Evolutionary conservation across 2,113 vertebrate species (phyloP), one percentile per base, ranked within the genome.

Genomic region (Apteryx owenii): DNA sequence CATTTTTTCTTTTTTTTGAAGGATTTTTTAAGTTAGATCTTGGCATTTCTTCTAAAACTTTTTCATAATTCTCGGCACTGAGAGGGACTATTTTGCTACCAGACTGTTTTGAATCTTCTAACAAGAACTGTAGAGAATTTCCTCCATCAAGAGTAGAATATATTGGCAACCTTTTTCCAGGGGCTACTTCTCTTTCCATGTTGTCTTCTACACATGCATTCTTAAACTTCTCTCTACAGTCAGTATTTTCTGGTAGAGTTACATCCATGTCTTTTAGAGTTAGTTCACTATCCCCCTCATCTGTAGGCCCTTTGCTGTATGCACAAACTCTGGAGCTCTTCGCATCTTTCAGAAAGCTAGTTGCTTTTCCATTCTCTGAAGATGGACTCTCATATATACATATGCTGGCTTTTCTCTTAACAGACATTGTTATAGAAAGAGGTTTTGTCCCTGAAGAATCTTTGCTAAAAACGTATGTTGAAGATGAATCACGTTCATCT

Each of bases 401-500:
- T 18, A 31, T 53, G 53, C 26, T 77, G 44, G 10, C 48, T 86
- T 85, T 88, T 75, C 9, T 89, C 29, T 77, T 86, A 26, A 50
- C 7, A 0, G 68, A 84, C n/a, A 3, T 44, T 12, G n/a, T 87
- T 68, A 65, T 77, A 81, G 81, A 76, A 94, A 71, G 38, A 80
- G 88, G 77, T 84, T 97, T 87, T 90, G 60, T 93, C 48, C 68
- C 44, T 51, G 88, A 82, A 90, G 76, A 92, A 29, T 90, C 88
- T 51, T 54, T 64, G 48, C 50, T 53, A n/a, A 61, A 25, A 71
- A 36, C 61, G 90, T 71, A 9, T 15, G 44, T 56, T 16, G 62
- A 70, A 90, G 75, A 81, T 6, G 14, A 95, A 36, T 81, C 28
- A 44, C 29, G 8, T 20, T 48, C 61, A 29, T 19, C 14, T 65